Conservation (phyloP, 2,113 vertebrate genomes). For the Felis chaus region DNA sequence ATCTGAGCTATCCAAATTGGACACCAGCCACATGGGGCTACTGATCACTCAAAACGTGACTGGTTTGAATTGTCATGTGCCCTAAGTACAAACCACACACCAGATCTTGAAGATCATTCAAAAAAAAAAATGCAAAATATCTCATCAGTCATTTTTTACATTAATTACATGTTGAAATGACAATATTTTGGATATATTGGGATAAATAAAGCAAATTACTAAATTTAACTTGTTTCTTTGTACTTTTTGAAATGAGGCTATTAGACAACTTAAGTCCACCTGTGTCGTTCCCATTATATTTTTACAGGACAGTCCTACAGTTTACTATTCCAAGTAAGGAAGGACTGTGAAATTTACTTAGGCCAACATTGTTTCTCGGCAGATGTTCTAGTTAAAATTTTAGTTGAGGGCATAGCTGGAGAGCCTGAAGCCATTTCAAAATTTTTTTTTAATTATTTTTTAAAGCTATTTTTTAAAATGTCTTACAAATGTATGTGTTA, state of each 20-base stretch:
- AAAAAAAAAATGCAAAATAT: not conserved
- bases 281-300: not conserved
- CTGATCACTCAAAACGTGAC: not conserved
- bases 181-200: not conserved
- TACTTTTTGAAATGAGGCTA: not conserved
- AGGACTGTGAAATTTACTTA: not conserved
- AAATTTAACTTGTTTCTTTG: not conserved
- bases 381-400: not conserved
- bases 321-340: not conserved
- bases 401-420: not conserved
- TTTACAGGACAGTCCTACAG: not conserved
- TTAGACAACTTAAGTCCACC: not conserved
- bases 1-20: accelerated
- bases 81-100: not conserved
- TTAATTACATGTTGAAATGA: not conserved
- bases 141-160: not conserved
- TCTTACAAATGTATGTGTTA: not conserved
- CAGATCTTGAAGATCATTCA: not conserved
- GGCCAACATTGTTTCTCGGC: not conserved
- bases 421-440: not conserved
- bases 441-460: not conserved
- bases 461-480: not conserved
- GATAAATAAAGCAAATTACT: not conserved
- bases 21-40: not conserved
- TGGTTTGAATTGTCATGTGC: not conserved